These are phyloP conservation scores for Frankliniella intonsa DNA, from an alignment of 2,888 invertebrate species.

Conservation along the genomic window DNA sequence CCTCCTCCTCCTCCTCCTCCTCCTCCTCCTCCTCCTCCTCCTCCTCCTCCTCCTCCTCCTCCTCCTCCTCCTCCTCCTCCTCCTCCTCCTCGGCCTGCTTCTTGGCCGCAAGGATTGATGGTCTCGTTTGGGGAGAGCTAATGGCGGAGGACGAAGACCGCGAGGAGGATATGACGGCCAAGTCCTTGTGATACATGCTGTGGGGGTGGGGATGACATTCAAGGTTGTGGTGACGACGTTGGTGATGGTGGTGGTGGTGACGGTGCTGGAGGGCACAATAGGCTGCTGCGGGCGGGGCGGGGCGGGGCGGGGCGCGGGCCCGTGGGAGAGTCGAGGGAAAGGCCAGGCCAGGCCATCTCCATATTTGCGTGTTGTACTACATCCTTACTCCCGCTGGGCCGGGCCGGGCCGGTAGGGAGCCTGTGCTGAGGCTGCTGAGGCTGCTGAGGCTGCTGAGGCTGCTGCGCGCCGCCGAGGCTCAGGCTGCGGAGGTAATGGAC, in stretches of 20 bases:
- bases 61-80: neutral
- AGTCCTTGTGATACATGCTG: slow-evolving; percentile 20
- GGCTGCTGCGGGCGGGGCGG: neutral
- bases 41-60: neutral
- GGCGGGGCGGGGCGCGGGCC: neutral
- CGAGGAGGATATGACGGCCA: slow-evolving; percentile 6
- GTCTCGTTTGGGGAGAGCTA: slow-evolving; percentile 14
- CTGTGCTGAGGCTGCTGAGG: neutral
- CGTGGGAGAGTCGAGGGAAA: neutral
- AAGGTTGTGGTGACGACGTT: too few relatives aligned
- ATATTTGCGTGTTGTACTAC: too few relatives aligned
- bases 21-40: neutral
- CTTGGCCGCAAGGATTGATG: slow-evolving; percentile 2
- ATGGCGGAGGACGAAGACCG: slow-evolving; percentile 12
- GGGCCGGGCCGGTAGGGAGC: neutral
- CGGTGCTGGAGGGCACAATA: neutral
- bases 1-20: neutral
- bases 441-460: too few relatives aligned
- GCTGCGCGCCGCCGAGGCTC: neutral
- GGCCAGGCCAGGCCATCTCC: too few relatives aligned
- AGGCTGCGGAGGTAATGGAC: neutral
- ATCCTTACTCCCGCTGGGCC: neutral
- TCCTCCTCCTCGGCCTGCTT: neutral
- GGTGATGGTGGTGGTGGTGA: too few relatives aligned
- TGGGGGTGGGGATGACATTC: neutral